Conservation (phyloP, 2,113 vertebrate species). For the Sylvia atricapilla region DNA sequence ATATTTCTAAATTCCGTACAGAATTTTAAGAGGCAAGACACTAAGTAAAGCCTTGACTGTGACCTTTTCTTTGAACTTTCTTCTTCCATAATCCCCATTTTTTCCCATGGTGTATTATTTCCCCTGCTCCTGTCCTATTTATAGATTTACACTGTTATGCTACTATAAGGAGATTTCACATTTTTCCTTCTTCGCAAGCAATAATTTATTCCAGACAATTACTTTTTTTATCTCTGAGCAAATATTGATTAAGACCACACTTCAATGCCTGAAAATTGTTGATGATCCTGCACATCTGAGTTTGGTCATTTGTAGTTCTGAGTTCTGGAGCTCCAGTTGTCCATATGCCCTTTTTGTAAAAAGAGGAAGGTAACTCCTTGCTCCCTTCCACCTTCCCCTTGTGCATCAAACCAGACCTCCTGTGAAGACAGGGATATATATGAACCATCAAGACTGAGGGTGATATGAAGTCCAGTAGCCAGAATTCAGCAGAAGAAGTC, state of each 20-base stretch:
- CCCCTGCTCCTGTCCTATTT: neutral
- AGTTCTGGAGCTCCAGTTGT: neutral
- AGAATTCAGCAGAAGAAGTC: neutral
- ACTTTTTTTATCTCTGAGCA: neutral
- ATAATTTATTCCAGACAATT: neutral
- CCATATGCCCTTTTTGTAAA: neutral
- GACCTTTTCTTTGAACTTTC: neutral
- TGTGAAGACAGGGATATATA: neutral
- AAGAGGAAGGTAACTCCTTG: neutral
- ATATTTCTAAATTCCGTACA: neutral
- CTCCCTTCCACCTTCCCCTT: neutral
- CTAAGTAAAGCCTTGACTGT: neutral
- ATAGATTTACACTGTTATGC: neutral
- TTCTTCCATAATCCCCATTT: neutral
- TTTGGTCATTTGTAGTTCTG: neutral
- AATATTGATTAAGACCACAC: neutral
- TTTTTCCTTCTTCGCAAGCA: neutral
- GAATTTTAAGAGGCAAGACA: neutral
- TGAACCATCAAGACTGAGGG: rapidly evolving
- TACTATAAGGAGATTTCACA: neutral
- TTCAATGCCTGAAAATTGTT: neutral
- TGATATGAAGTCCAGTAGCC: neutral
- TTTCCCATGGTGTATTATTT: neutral
- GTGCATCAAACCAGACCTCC: neutral
- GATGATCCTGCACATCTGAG: neutral